These are phyloP conservation scores for Smittia sp. DNA, from an alignment of 2,888 invertebrate genomes.

Conservation along the genomic window DNA sequence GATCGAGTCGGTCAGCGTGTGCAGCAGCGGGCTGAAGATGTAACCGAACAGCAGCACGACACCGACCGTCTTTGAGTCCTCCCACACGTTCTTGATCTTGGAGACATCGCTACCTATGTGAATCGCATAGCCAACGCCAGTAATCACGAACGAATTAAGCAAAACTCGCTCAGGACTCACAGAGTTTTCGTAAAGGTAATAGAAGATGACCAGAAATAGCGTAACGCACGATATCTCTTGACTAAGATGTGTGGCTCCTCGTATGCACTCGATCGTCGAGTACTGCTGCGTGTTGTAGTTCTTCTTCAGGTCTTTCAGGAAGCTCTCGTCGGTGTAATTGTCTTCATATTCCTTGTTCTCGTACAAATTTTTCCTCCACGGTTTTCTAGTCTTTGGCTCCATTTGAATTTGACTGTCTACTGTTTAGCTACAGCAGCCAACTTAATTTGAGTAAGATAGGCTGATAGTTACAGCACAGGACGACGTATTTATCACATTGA, in stretches of 20 bases:
- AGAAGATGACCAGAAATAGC: constrained; percentile 69
- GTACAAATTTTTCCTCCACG: constrained; percentile 88
- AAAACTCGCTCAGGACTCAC: constrained; percentile 65
- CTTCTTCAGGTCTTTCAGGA: constrained; percentile 78
- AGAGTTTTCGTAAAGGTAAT: constrained; percentile 69
- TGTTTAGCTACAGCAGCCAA: too few species aligned
- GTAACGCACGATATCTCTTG: constrained; percentile 77
- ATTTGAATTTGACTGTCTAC: background rate
- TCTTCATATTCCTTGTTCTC: constrained; percentile 84
- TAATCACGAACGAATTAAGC: constrained; percentile 57
- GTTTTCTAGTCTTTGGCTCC: constrained; percentile 47
- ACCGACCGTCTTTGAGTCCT: constrained; percentile 73
- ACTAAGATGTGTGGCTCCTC: constrained; percentile 74
- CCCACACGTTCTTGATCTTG: constrained; percentile 50
- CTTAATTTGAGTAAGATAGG: too few species aligned
- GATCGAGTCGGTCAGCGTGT: constrained; percentile 88
- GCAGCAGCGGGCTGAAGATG: constrained; percentile 84
- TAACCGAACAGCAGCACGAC: constrained; percentile 85
- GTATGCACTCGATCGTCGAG: constrained; percentile 65
- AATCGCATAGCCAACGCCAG: constrained; percentile 62
- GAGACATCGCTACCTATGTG: constrained; percentile 54
- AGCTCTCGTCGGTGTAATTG: constrained; percentile 83
- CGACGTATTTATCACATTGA: too few species aligned
- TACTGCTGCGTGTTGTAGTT: constrained; percentile 78
- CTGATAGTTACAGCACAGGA: too few species aligned